phyloP scores from a whole-genome alignment of 2,113 vertebrate species.

The Australoheros scitulus region DNA sequence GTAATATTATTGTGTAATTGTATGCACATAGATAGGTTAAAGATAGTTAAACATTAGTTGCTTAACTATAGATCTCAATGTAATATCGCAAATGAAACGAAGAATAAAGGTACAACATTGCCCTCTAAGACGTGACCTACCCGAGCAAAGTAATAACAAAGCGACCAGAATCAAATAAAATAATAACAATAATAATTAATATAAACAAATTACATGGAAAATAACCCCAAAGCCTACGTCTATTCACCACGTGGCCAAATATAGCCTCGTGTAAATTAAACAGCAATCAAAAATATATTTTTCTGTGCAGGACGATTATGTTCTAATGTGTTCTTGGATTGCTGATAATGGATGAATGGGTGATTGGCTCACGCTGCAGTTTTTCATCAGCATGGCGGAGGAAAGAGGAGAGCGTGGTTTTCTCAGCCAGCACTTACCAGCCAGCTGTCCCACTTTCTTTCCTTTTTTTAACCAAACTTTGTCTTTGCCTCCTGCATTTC shows the following conservation, averaged over 20 bases:
- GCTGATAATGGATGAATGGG: not conserved
- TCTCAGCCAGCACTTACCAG: slow-evolving; percentile 28
- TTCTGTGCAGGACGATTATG: not conserved
- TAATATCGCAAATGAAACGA: not conserved
- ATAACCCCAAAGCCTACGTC: not conserved
- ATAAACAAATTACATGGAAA: not conserved
- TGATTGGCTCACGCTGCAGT: not conserved
- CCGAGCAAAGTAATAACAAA: not conserved
- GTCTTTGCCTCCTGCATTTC: slow-evolving; percentile 12
- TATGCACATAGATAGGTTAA: not conserved
- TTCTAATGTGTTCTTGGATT: not conserved
- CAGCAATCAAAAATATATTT: not conserved
- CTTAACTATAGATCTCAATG: no score
- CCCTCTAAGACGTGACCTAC: not conserved
- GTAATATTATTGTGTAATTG: not conserved
- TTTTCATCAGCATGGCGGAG: slow-evolving; percentile 5
- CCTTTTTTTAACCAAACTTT: slow-evolving; percentile 19
- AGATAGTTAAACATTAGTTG: no score
- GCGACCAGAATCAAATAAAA: not conserved
- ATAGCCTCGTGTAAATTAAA: not conserved
- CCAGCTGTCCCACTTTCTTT: slow-evolving; percentile 72
- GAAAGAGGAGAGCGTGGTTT: not conserved
- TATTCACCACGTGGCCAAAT: not conserved
- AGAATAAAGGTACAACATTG: not conserved
- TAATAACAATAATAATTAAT: not conserved